phyloP scores from a whole-genome alignment of 1,140 invertebrate genomes.

The Cepaea nemoralis region DNA sequence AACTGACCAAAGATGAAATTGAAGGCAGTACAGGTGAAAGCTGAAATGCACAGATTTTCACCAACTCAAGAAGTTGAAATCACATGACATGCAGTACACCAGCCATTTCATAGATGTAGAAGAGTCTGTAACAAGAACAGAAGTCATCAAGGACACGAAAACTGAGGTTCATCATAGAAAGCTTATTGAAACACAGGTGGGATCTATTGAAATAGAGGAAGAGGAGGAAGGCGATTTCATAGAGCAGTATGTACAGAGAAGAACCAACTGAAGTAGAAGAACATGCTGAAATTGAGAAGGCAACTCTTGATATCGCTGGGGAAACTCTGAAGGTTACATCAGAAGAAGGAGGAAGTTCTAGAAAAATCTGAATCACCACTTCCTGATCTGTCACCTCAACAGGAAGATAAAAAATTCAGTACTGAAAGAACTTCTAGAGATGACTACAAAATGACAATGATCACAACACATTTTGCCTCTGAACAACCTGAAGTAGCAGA shows the following conservation, averaged over 20 bases:
- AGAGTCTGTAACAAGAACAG: too few relatives aligned
- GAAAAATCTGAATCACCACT: slow-evolving; percentile 19
- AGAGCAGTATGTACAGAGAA: slow-evolving; percentile 33
- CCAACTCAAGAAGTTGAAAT: slow-evolving; percentile 26
- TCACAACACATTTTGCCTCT: not conserved
- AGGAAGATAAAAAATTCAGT: slow-evolving; percentile 1
- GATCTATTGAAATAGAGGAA: slow-evolving; percentile 44
- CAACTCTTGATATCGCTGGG: slow-evolving; percentile 21
- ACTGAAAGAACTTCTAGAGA: not conserved
- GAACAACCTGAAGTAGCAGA: not conserved
- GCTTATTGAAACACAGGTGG: slow-evolving; percentile 52
- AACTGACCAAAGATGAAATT: slow-evolving; percentile 36
- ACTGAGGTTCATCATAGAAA: slow-evolving; percentile 57
- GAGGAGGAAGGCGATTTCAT: slow-evolving; percentile 40
- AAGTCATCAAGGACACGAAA: slow-evolving; percentile 63
- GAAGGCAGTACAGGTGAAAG: slow-evolving; percentile 72
- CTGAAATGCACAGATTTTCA: slow-evolving; percentile 67
- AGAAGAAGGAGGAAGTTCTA: slow-evolving; percentile 24
- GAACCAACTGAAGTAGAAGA: slow-evolving; percentile 16
- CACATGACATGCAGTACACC: slow-evolving; percentile 29
- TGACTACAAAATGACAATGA: not conserved
- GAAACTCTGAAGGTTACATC: slow-evolving; percentile 20
- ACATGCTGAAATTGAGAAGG: slow-evolving; percentile 9
- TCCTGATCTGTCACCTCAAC: slow-evolving; percentile 35
- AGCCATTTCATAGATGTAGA: not conserved